phyloP scores from a whole-genome alignment of 1,140 invertebrate species.

The Drosophila orosa region DNA sequence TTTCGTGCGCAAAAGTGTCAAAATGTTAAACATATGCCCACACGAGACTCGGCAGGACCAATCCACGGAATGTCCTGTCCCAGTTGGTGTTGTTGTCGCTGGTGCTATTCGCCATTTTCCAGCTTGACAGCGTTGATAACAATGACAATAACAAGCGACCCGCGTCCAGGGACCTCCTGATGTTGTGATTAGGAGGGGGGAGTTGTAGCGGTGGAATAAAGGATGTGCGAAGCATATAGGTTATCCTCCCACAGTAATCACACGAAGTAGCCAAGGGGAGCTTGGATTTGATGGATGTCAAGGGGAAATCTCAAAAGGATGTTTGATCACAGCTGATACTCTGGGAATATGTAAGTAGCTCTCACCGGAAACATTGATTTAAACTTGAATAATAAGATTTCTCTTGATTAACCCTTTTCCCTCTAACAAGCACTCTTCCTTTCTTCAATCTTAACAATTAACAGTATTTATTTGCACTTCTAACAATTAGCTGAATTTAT shows the following conservation, averaged over 20 bases:
- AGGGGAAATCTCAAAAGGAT: constrained; percentile 11
- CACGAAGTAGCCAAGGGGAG: constrained; percentile 37
- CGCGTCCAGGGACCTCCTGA: constrained; percentile 38
- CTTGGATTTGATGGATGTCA: constrained; percentile 46
- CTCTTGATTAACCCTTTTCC: too few relatives aligned
- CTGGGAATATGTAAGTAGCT: not conserved
- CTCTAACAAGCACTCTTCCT: not conserved
- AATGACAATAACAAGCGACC: constrained; percentile 72
- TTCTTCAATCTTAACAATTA: not conserved
- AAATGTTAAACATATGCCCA: constrained; percentile 79
- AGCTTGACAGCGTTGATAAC: constrained; percentile 73
- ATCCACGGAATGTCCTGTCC: constrained; percentile 10
- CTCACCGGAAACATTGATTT: not conserved
- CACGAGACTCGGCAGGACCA: constrained; percentile 53
- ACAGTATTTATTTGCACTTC: not conserved
- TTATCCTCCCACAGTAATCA: constrained; percentile 52
- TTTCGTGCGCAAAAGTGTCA: constrained; percentile 72
- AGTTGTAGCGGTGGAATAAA: not conserved
- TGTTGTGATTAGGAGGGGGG: constrained; percentile 47
- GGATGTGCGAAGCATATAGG: not conserved
- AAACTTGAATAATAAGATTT: not conserved
- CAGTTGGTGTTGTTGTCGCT: constrained; percentile 20
- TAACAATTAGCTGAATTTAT: constrained; percentile 9
- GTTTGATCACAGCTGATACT: constrained; percentile 9
- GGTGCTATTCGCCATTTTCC: constrained; percentile 48